Evolutionary conservation across 2,797 vertebrate genomes (phyloP), one percentile per base, ranked within the genome.

Genomic region (Paedocypris micromegethes): DNA sequence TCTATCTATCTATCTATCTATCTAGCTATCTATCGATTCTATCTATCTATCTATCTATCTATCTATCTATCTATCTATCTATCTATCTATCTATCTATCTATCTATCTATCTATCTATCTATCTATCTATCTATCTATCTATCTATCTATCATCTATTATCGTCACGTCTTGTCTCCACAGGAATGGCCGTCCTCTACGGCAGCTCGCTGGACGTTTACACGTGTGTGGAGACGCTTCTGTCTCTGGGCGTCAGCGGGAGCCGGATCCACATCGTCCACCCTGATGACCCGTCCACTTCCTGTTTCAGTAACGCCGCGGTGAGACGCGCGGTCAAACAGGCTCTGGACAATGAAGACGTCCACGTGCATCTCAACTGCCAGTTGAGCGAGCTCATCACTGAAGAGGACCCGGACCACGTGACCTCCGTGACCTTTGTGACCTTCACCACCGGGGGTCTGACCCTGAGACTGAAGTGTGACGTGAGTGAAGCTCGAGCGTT

Each of bases 181-280:
- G 96, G 88, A 57, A 85, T 91, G 6, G 62, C 91, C 55, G 83
- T 99, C 58, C 86, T 99, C 68, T 98, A 95, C 3, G 96, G 96
- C 49, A 86, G 86, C 79, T 87, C 85, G 77, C 63, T 92, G 0
- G 94, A 98, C 8, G 80, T 82, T 64, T 96, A 91, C 82, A 93
- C 91, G 80, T 86, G 92, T 0, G 79, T 89, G 60, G 89, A 92
- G 81, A 72, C 81, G 1, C 83, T 99, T 66, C 83, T 97, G 38
- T 43, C 79, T 69, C 77, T 94, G 0, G 92, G 93, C 2, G 69
- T 97, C 4, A 72, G 1, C 0, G 94, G 94, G 0, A 43, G 64
- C 63, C 76, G 79, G 4, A 83, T 99, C 80, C 89, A 93, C 40
- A 75, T 98, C 0, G 87, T 94, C 8, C 90, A 86, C 40, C 85